Base-by-base conservation (phyloP, 2,888 invertebrate species). In the Synanthedon myopaeformis region DNA sequence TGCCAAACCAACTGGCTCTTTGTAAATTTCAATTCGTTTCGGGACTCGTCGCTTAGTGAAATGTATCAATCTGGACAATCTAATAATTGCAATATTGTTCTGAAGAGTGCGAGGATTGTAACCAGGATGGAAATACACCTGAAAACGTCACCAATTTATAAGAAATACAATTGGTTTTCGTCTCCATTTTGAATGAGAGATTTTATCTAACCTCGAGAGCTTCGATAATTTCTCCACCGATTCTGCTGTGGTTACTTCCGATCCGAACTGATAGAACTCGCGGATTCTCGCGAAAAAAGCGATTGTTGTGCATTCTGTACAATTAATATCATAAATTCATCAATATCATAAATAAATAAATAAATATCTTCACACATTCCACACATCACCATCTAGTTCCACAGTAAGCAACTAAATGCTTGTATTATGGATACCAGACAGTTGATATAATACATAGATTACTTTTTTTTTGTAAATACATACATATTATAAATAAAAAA, bases 101-200 rank as follows among this genome's bases (percentile, higher is more conserved):
- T 63, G 60, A 0, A 86, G 64, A 0, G 74, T 81, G 28, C 69
- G 72, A 0, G 86, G 81, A 56, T 74, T 71, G 70, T 85, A 86
- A n/a, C 69, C 59, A 0, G 86, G 86, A 54, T 86, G 79, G 64
- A 86, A 86, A 63, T 72, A 86, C 0, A 86, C 85, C 85, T 85
- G 58, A 8, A 11, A 51, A 55, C 2, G 8, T 4, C 12, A 52
- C 45, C 11, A 41, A 45, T 12, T 45, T 5, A 45, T 45, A n/a
- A 45, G 45, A 45, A 6, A 45, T 45, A 13, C 17, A 17, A 17
- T 45, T 45, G 45, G 1, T 1, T 13, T 45, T 13, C 8, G 3
- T 13, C 13, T 13, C 11, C 2, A n/a, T 3, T 45, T 13, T 45
- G 14, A n/a, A 14, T 45, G 0, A 45, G 13, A 45, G 3, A 45